Evolutionary conservation across 2,888 invertebrate genomes (phyloP), one percentile per base, ranked within the genome.

Genomic region (Synanthedon vespiformis): DNA sequence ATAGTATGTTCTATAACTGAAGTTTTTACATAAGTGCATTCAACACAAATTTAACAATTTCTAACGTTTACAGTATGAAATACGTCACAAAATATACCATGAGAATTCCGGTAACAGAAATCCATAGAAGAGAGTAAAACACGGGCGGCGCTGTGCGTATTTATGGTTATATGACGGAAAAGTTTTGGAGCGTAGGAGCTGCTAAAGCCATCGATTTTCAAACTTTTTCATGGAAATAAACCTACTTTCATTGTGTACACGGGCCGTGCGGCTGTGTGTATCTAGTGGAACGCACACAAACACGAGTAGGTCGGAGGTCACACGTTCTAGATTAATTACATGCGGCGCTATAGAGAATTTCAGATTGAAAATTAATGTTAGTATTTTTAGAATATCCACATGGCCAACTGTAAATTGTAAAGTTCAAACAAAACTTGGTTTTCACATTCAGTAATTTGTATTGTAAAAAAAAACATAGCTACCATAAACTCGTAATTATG

Each of bases 211-310:
- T 87, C 88, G 88, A 88, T 88, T 88, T 88, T 87, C 86, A 82
- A 87, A 88, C 85, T 88, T 88, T 88, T 88, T 88, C 88, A 85
- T 87, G 87, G 87, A 87, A 85, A 88, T 85, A 86, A 86, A 86
- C 86, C 86, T 82, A 86, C 86, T 86, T 85, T 83, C 78, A 75
- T 77, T 80, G 82, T 85, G 80, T 80, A 79, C 70, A 73, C 63
- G 62, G 63, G 53, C 44, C 55, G 55, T 58, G 50, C n/a, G 40
- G 68, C 80, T 83, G 81, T 77, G 80, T 60, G 77, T 72, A 61
- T 52, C 62, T 60, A 57, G 63, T 64, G 61, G 57, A 57, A 77
- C 79, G 51, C 73, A 73, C 75, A 81, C 78, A 68, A 51, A 12
- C 51, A 53, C 41, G 49, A 56, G 47, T 41, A 51, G 58, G 62